Conservation (phyloP, 2,113 vertebrate genomes). For the Corythoichthys intestinalis region DNA sequence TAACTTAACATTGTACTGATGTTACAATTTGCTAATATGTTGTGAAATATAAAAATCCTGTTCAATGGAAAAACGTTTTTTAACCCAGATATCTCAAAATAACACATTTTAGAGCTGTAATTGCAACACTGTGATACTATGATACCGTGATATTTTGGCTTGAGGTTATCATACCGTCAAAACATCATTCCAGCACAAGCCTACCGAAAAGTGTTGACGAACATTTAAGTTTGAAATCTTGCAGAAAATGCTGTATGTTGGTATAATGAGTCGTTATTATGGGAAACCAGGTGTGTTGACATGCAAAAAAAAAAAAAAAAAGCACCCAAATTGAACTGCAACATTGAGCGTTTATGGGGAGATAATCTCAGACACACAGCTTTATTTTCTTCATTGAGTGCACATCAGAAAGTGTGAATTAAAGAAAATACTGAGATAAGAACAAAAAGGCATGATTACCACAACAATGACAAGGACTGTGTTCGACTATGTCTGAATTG, state of each 20-base stretch:
- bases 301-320: conserved; percentile 36
- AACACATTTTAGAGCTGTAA: too few relatives aligned
- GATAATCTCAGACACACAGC: conserved; percentile 23
- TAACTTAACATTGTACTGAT: too few relatives aligned
- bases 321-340: conserved; percentile 18
- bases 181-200: too few relatives aligned
- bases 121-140: too few relatives aligned
- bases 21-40: too few relatives aligned
- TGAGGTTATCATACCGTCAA: too few relatives aligned
- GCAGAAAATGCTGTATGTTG: conserved; percentile 24
- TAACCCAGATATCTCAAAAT: too few relatives aligned
- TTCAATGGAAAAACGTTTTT: too few relatives aligned
- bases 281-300: conserved; percentile 28
- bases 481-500: conserved; percentile 11
- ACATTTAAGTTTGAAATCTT: conserved; percentile 28
- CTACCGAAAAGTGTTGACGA: too few relatives aligned
- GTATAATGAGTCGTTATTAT: conserved; percentile 28
- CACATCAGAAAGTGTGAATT: conserved; percentile 31
- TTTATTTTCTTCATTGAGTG: conserved; percentile 23
- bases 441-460: conserved; percentile 41
- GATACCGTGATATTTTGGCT: too few relatives aligned
- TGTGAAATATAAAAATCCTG: too few relatives aligned
- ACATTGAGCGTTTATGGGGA: conserved; percentile 9
- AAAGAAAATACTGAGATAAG: conserved; percentile 26
- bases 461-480: conserved; percentile 31